These are phyloP conservation scores for Zaprionus lineosus DNA, from an alignment of 2,888 invertebrate genomes.

Conservation along the genomic window DNA sequence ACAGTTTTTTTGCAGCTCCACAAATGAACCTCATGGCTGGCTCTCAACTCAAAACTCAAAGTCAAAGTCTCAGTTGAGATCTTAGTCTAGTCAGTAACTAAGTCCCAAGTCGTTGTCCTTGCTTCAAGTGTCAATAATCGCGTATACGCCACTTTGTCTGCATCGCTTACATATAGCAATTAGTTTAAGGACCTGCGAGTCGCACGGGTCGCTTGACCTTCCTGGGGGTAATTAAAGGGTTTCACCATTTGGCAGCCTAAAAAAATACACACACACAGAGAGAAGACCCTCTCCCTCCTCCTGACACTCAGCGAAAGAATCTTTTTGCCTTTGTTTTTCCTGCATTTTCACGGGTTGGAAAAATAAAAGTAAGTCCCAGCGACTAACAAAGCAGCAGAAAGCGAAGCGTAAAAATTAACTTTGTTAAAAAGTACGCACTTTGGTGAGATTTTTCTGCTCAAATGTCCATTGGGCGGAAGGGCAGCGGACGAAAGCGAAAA, in stretches of 20 bases:
- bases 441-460: slow-evolving; percentile 64
- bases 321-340: slow-evolving; percentile 22
- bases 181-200: slow-evolving; percentile 25
- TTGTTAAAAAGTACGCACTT: slow-evolving; percentile 69
- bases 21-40: too few species aligned
- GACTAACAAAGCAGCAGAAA: slow-evolving; percentile 35
- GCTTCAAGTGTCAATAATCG: slow-evolving; percentile 33
- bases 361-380: slow-evolving; percentile 11
- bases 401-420: slow-evolving; percentile 73
- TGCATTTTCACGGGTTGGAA: slow-evolving; percentile 22
- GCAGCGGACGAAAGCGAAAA: slow-evolving; percentile 26
- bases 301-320: slow-evolving; percentile 48
- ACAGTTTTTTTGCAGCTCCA: too few species aligned
- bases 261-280: slow-evolving; percentile 38
- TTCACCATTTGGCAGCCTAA: slow-evolving; percentile 45
- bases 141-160: slow-evolving; percentile 38
- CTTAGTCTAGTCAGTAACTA: too few species aligned
- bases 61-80: too few species aligned
- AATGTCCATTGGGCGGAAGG: slow-evolving; percentile 63
- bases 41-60: not conserved
- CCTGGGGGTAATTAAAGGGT: slow-evolving; percentile 43
- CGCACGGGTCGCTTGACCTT: slow-evolving; percentile 54
- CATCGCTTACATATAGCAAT: slow-evolving; percentile 32
- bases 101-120: too few species aligned
- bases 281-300: too few species aligned